Base-by-base conservation (phyloP, 2,888 invertebrate species). In the Dasypolia templi region DNA sequence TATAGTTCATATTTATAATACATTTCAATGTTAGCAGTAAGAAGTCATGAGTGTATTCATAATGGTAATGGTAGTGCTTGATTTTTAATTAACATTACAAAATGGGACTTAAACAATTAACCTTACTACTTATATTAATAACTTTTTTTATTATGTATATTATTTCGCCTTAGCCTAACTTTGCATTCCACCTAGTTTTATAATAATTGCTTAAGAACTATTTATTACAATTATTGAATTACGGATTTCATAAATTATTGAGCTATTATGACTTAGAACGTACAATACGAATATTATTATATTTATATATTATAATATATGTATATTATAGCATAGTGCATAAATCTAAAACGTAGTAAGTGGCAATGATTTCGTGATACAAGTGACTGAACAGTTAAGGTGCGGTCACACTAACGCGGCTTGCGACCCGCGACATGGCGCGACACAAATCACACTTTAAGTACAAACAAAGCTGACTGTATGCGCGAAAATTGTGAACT, bases 1-100 rank as follows among this genome's bases (percentile, higher is more conserved):
- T 96, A 96, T 96, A 96, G 95, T 96, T 96, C 94, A 96, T 96
- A 94, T 96, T 95, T 96, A 96, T 96, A 95, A 94, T 96, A 96
- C 96, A 96, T 95, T 96, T 95, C 95, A 96, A 95, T 96, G 94
- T 95, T 96, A 96, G 96, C 96, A 91, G 91, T 95, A 94, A 96
- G 96, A 96, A 95, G 93, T 94, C 93, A 95, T 95, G 95, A 95
- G 95, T 96, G 96, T 95, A 95, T 94, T 93, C 94, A 94, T 95
- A 95, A 91, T 95, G 95, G 91, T 96, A 94, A 94, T 95, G 93
- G 92, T 94, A 94, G 96, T 96, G 96, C 95, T 95, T 93, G 93
- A 94, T 89, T 93, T 92, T 93, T 92, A 92, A 93, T 93, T 95
- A 95, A 94, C 94, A 94, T 95, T 96, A 96, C 95, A 95, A 96